These are phyloP conservation scores for Apantesis nais DNA, from an alignment of 2,888 invertebrate species.

Conservation along the genomic window DNA sequence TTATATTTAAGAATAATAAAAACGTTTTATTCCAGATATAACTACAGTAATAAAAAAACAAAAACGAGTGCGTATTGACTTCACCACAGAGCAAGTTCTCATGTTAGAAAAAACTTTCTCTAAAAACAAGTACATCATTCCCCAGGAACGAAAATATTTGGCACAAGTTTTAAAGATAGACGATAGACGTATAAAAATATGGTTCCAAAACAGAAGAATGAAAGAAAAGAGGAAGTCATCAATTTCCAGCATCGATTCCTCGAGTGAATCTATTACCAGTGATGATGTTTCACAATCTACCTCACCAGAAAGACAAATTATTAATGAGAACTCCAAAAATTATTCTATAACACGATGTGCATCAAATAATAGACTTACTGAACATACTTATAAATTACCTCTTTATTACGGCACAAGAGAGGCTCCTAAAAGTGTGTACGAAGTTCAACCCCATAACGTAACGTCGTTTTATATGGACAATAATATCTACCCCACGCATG, in stretches of 20 bases:
- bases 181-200: constrained; percentile 92
- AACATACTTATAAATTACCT: constrained; percentile 33
- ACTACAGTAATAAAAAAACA: constrained; percentile 63
- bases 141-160: constrained; percentile 88
- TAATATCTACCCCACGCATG: constrained; percentile 55
- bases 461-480: constrained; percentile 40
- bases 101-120: constrained; percentile 83
- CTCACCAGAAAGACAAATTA: constrained; percentile 14
- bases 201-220: constrained; percentile 94
- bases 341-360: constrained; percentile 13
- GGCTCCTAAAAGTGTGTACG: constrained; percentile 9
- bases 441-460: constrained; percentile 7
- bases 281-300: constrained; percentile 29
- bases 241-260: constrained; percentile 61
- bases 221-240: constrained; percentile 86
- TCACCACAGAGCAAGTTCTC: constrained; percentile 89
- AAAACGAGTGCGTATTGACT: constrained; percentile 90
- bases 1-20: background rate
- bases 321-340: constrained; percentile 4
- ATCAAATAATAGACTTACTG: constrained; percentile 9
- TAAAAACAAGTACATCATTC: constrained; percentile 87
- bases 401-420: constrained; percentile 20
- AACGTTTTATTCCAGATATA: constrained; percentile 32
- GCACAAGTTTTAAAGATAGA: constrained; percentile 86
- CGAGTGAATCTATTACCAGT: constrained; percentile 45